Base-by-base conservation (phyloP, 2,797 vertebrate genomes). In the Chaetophractus vellerosus region DNA sequence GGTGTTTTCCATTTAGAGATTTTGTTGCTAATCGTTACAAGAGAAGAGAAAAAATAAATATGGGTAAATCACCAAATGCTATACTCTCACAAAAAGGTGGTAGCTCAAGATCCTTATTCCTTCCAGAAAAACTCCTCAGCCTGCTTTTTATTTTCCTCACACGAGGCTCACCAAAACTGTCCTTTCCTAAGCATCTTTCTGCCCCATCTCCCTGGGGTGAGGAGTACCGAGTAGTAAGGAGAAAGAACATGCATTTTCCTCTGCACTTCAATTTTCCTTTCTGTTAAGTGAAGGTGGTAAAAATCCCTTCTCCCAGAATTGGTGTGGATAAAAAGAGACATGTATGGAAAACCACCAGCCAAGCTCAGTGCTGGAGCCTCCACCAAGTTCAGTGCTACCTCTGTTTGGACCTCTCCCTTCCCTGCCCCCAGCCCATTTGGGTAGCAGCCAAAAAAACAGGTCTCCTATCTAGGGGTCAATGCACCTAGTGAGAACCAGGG, bases 251-350 rank as follows among this genome's bases (percentile, higher is more conserved):
- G 4, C 61, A 55, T 72, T 85, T 57, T 82, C 61, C 71, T 78
- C 28, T 52, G 26, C 5, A 76, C 21, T 92, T 69, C 31, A 23
- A n/a, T n/a, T 91, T 84, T 82, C 71, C 71, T 83, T 78, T 88
- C 48, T 94, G 26, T 45, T 83, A 64, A 71, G 57, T 26, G 18
- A 94, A 36, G 15, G 36, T 71, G 23, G 24, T 61, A 61, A 61
- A 61, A 61, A 31, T 31, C 61, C 61, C 61, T 63, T 31, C 12
- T 63, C 61, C 15, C 61, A 14, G 26, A 26, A 63, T 14, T 28
- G 26, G 7, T 63, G 26, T 28, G 61, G 28, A 28, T 63, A 63
- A 55, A 55, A 55, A 63, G 26, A 63, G 61, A 63, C 61, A 31
- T 12, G 0, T 59, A 59, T 59, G 9, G 59, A 28, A 63, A 63